These are phyloP conservation scores for Napeogenes sylphis DNA, from an alignment of 2,888 invertebrate species.

Conservation along the genomic window DNA sequence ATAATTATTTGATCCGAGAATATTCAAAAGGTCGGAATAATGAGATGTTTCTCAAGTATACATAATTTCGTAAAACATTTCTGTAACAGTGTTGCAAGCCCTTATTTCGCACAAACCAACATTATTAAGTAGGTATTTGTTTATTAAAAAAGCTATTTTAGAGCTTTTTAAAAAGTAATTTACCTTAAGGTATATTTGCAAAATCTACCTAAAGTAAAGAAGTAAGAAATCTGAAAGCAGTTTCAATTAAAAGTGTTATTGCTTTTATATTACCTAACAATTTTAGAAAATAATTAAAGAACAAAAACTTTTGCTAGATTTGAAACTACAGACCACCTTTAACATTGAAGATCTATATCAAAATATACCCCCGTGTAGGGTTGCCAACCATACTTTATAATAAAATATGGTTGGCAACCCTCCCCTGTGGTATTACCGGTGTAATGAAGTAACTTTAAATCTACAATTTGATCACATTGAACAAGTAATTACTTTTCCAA, in stretches of 20 bases:
- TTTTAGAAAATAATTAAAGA: no score
- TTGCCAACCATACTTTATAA: no score
- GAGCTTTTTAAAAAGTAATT: no score
- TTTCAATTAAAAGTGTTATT: no score
- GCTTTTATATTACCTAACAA: no score
- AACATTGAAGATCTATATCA: neutral
- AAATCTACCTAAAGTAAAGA: no score
- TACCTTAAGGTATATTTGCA: no score
- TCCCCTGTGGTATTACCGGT: neutral
- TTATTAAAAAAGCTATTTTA: no score
- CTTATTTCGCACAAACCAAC: neutral
- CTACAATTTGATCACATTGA: constrained; percentile 1
- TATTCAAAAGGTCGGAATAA: constrained; percentile 21
- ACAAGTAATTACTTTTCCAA: constrained; percentile 9
- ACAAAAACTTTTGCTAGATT: no score
- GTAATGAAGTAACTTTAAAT: constrained; percentile 5
- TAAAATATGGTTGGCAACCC: no score
- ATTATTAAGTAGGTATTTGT: neutral
- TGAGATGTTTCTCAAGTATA: constrained; percentile 18
- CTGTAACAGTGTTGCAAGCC: constrained; percentile 1
- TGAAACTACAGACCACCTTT: no score
- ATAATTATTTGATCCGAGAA: constrained; percentile 19
- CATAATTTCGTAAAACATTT: neutral
- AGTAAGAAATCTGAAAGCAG: no score
- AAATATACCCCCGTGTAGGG: neutral